Base-by-base conservation (phyloP, 2,888 invertebrate species). In the Gari tellinella region DNA sequence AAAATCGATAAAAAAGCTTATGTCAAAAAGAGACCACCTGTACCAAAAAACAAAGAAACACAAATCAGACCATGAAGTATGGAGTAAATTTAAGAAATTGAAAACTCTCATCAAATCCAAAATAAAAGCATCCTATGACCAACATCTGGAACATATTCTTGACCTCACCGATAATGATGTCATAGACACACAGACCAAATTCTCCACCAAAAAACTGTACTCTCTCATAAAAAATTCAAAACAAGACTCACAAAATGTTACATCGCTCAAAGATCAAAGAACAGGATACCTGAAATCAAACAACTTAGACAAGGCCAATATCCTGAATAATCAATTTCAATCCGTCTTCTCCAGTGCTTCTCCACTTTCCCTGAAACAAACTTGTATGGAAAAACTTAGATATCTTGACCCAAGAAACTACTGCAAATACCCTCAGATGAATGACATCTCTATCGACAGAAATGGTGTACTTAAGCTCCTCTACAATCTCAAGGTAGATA, bases 401-500 rank as follows among this genome's bases (percentile, higher is more conserved):
- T 21, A 21, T 3, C 23, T 61, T 4, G 17, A 61, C 26, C 37
- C 26, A 21, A 7, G 12, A 2, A 14, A 49, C 2, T 12, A 38
- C 15, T 23, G 38, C 40, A 49, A 49, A 26, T 49, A 41, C n/a
- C 41, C 49, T 12, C 40, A 26, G 17, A 38, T 51, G 61, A 15
- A n/a, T 12, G 41, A 43, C 17, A 52, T 62, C 17, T 23, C 17
- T 19, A 52, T 62, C 8, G 25, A 25, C 17, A 21, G 15, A 15
- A 37, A 2, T n/a, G 62, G 52, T 43, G 38, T 62, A 10, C 43
- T 52, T 19, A 51, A 62, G 31, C 41, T 43, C 26, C 52, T 52
- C 12, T 14, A 15, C 21, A 31, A 43, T 31, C 53, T 62, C 19
- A 62, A 62, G 23, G 21, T 40, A 26, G 62, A 52, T 10, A 62